Base-by-base conservation (phyloP, 2,888 invertebrate species). In the Lapara coniferarum region DNA sequence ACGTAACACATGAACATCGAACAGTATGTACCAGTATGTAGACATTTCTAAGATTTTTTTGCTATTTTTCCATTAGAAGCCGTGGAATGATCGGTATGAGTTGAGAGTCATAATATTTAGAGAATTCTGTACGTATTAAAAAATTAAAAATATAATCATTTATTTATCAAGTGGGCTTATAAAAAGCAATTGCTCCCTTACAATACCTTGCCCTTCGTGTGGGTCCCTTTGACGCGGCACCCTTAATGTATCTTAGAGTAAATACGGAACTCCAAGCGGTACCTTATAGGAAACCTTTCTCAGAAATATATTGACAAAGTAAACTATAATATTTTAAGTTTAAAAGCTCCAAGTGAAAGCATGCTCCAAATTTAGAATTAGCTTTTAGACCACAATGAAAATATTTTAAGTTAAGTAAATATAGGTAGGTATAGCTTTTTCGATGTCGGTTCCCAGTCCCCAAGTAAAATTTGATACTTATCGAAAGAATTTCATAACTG, bases 241-340 rank as follows among this genome's bases (percentile, higher is more conserved):
- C 19, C 19, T 56, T 56, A 37, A 37, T 55, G 10, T 55, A 55
- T 55, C 55, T 19, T 25, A 55, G 63, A 25, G 63, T 49, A 46
- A 63, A 63, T 19, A 63, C n/a, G n/a, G n/a, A 44, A 19, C 19
- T 49, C 19, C 46, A n/a, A 13, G 63, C 63, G 63, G 49, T 63
- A 16, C 46, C 46, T 19, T 55, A 19, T 16, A 49, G 49, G 44
- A 6, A 10, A 10, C n/a, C 10, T 59, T 59, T 49, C 46, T 63
- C 13, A 63, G 63, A 63, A 63, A 59, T 49, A 4, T 46, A 49
- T 49, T 63, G 16, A 19, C 19, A 19, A 46, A 63, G 13, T 13
- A 49, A 59, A 59, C 59, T 10, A 46, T 44, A 44, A 44, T 10
- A 49, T 13, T 16, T 63, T 19, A 10, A 55, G 19, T 55, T 10